Evolutionary conservation across 2,113 vertebrate genomes (phyloP), one percentile per base, ranked within the genome.

Genomic region (Pluvianellus socialis): DNA sequence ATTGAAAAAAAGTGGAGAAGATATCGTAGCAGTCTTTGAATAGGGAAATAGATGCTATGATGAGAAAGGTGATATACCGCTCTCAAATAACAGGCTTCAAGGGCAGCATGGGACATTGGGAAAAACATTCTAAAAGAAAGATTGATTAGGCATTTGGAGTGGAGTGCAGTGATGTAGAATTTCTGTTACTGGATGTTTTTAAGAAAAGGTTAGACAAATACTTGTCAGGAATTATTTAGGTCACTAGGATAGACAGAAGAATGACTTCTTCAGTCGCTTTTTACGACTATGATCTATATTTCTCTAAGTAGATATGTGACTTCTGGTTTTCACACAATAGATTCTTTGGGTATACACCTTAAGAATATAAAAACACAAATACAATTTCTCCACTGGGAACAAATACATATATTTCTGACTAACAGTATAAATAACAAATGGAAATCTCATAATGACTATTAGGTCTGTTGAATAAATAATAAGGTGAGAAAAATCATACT

Each of bases 141-240:
- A 90, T 40, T 55, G 76, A 81, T 75, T 12, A 1, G 21, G 47
- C 84, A 56, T 85, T 91, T 79, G 68, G 68, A 87, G 44, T 56
- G 21, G 61, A 82, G 35, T 73, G 71, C 62, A 85, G 65, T 79
- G 74, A 91, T 90, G 66, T 73, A 91, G 73, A 85, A 93, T 90
- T 96, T 87, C 81, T 94, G 87, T 72, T 90, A 75, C 33, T 61
- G 42, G 35, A 85, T 90, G 65, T 42, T 95, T 91, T 97, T 82
- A 87, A 90, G 92, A 82, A 87, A 79, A 94, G 84, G 40, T 92
- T 95, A 96, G 84, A 91, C 87, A 95, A 92, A 96, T 76, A 88
- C 66, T 84, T 94, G 66, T 62, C 93, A 90, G 49, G 45, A 95
- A 79, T 90, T 92, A 90, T 94, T 91, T 95, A 85, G 49, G 81